These are phyloP conservation scores for Cotesia chilonis DNA, from an alignment of 1,140 invertebrate species.

Conservation along the genomic window DNA sequence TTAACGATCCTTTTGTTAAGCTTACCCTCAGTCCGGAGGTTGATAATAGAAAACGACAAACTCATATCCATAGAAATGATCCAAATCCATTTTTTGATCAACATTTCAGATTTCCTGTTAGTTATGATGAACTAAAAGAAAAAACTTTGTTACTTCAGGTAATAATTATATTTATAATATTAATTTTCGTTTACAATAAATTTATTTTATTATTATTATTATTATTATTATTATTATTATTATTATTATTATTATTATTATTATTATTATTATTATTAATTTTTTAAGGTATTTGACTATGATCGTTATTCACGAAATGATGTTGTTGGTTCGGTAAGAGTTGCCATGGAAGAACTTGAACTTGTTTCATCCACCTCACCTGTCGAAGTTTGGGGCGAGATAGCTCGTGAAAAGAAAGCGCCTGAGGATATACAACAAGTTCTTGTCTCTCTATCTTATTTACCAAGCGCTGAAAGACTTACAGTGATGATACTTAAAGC, in stretches of 20 bases:
- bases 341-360: slow-evolving; percentile 76
- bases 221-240: not conserved
- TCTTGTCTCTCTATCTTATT: slow-evolving; percentile 82
- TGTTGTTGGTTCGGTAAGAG: slow-evolving; percentile 78
- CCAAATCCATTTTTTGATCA: slow-evolving; percentile 84
- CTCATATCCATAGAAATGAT: slow-evolving; percentile 78
- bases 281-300: slow-evolving; percentile 71
- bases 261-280: not conserved
- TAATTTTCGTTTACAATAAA: not conserved
- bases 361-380: slow-evolving; percentile 70
- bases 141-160: slow-evolving; percentile 78
- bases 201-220: not conserved
- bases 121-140: slow-evolving; percentile 79
- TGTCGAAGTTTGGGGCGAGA: slow-evolving; percentile 82
- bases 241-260: not conserved
- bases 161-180: slow-evolving; percentile 35
- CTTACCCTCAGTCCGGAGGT: slow-evolving; percentile 80
- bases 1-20: slow-evolving; percentile 87
- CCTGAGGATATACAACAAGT: slow-evolving; percentile 83
- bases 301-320: slow-evolving; percentile 81
- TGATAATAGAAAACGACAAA: slow-evolving; percentile 83
- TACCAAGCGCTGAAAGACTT: slow-evolving; percentile 85
- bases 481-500: slow-evolving; percentile 86
- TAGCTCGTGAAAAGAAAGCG: slow-evolving; percentile 78
- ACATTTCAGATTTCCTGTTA: slow-evolving; percentile 86